phyloP scores from a whole-genome alignment of 1,140 invertebrate genomes.

The Littorina saxatilis region DNA sequence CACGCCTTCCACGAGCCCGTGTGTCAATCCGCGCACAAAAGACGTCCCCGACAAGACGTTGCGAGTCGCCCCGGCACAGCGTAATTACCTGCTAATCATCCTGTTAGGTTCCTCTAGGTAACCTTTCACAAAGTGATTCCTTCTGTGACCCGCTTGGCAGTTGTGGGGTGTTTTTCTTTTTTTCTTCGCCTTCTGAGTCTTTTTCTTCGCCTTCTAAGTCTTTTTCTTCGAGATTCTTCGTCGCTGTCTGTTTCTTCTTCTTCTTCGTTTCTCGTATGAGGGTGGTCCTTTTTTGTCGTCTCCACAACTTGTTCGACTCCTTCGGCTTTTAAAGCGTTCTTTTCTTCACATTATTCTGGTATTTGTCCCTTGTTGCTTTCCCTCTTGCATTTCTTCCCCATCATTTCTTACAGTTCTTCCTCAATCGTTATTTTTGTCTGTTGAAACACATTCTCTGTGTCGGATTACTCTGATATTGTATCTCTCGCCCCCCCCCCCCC shows the following conservation, averaged over 20 bases:
- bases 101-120: slow-evolving; percentile 33
- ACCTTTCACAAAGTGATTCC: background rate
- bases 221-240: background rate
- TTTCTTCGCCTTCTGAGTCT: background rate
- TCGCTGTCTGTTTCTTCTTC: background rate
- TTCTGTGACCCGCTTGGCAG: background rate
- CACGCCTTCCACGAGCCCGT: slow-evolving; percentile 30
- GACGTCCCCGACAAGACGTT: slow-evolving; percentile 7
- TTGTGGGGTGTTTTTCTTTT: background rate
- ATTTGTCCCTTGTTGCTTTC: background rate
- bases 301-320: background rate
- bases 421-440: background rate
- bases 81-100: slow-evolving; percentile 40
- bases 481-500: too few relatives aligned
- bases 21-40: slow-evolving; percentile 40
- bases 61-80: slow-evolving; percentile 29
- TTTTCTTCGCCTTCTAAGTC: background rate
- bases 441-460: too few relatives aligned
- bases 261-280: background rate
- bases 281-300: too few relatives aligned
- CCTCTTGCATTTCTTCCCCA: too few relatives aligned
- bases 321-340: background rate
- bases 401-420: background rate
- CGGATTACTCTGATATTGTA: too few relatives aligned
- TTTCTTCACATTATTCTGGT: background rate